phyloP scores from a whole-genome alignment of 2,888 invertebrate genomes.

The Plemyria rubiginata region DNA sequence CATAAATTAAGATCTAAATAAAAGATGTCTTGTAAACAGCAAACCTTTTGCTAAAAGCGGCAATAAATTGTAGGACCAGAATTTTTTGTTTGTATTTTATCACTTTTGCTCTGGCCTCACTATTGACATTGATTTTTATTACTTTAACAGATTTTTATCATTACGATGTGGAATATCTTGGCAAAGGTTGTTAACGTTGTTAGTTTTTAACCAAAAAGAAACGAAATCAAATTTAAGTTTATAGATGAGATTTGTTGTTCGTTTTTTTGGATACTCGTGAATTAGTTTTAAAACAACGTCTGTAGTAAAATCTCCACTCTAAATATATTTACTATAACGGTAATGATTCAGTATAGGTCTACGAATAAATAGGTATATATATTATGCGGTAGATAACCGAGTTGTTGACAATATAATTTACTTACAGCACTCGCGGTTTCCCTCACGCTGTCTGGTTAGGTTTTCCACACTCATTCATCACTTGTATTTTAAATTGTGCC shows the following conservation, averaged over 20 bases:
- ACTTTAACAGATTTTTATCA: constrained; percentile 50
- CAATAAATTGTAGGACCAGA: constrained; percentile 68
- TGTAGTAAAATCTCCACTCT: too few species aligned
- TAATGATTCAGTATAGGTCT: too few species aligned
- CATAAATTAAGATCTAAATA: constrained; percentile 81
- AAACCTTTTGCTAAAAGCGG: constrained; percentile 81
- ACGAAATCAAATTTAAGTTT: not conserved
- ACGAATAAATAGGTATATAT: too few species aligned
- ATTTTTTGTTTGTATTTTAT: constrained; percentile 59
- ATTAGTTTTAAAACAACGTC: too few species aligned
- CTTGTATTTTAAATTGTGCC: too few species aligned
- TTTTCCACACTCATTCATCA: too few species aligned
- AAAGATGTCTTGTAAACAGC: constrained; percentile 80
- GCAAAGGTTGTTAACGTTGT: constrained; percentile 17
- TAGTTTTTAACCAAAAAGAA: constrained; percentile 5
- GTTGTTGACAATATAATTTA: too few species aligned
- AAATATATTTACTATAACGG: too few species aligned
- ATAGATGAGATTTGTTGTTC: not conserved
- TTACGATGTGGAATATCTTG: constrained; percentile 26
- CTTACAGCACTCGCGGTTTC: too few species aligned
- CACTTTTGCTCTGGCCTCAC: constrained; percentile 55
- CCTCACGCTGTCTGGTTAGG: too few species aligned
- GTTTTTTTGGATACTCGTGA: too few species aligned
- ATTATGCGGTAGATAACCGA: too few species aligned
- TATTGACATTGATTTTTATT: constrained; percentile 49